Evolutionary conservation across 2,888 invertebrate genomes (phyloP).

Genomic region (Halocaridina rubra): DNA sequence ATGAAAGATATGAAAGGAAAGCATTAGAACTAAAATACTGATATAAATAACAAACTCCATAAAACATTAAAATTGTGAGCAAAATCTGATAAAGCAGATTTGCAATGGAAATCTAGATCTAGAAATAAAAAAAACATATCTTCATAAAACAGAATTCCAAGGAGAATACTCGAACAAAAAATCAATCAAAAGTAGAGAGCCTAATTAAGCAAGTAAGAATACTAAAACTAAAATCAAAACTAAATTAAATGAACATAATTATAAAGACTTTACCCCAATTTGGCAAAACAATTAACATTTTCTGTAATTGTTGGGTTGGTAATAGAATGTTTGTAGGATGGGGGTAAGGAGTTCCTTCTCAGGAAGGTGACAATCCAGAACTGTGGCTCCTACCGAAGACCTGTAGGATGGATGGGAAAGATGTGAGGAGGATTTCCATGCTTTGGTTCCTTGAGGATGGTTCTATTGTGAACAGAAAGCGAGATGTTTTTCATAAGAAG

Average conservation of each 20-base stretch:
- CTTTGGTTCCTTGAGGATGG: too few species aligned
- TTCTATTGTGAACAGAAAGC: too few species aligned
- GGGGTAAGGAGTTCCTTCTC: constrained; percentile 21
- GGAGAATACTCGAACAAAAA: neutral
- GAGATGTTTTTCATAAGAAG: too few species aligned
- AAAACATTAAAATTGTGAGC: too few species aligned
- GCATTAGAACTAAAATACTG: too few species aligned
- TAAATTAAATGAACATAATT: neutral
- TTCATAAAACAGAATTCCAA: too few species aligned
- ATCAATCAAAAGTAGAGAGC: neutral
- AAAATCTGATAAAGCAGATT: too few species aligned
- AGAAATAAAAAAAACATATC: neutral
- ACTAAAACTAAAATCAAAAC: neutral
- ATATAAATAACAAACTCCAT: too few species aligned
- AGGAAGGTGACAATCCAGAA: constrained; percentile 8
- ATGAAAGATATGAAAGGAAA: too few species aligned
- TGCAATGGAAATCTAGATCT: too few species aligned
- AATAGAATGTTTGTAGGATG: neutral
- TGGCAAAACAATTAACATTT: neutral
- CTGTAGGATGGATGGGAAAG: constrained; percentile 10
- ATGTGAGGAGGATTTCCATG: too few species aligned
- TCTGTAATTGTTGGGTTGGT: neutral
- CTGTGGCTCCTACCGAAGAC: constrained; percentile 22
- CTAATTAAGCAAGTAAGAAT: too few species aligned
- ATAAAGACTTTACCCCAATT: neutral